Conservation (phyloP, 1,140 invertebrate species). For the Ylistrum balloti region DNA sequence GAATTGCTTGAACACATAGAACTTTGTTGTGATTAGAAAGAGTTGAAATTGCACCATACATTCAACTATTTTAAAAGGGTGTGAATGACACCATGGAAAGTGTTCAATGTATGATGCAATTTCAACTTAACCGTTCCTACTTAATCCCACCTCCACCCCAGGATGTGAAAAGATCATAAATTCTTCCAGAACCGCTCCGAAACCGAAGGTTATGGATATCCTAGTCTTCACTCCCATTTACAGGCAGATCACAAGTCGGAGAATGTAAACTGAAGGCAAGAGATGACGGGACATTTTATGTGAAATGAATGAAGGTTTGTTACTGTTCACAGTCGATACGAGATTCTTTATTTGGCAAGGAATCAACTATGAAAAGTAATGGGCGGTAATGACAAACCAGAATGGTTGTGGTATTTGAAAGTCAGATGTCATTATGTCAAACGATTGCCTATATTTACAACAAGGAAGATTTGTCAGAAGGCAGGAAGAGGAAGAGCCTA, state of each 20-base stretch:
- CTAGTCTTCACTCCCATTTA: neutral
- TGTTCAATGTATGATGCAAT: neutral
- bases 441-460: neutral
- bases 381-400: neutral
- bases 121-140: neutral
- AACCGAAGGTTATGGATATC: neutral
- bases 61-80: neutral
- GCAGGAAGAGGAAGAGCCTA: neutral
- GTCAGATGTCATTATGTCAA: neutral
- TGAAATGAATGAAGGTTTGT: neutral
- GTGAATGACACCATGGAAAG: neutral
- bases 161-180: neutral
- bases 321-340: neutral
- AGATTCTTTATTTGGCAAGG: neutral
- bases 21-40: neutral
- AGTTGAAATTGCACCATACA: neutral
- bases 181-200: neutral
- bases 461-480: neutral
- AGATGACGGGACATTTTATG: neutral
- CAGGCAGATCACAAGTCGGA: neutral
- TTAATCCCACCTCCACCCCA: conserved; percentile 1
- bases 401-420: neutral
- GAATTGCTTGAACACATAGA: conserved; percentile 27
- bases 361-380: neutral
- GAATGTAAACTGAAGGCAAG: neutral